A percentile compares a stretch with the other conserved stretches of the same genome.
These are phyloP conservation scores for Ophioninae sp. DNA, from an alignment of 2,888 invertebrate genomes.

Conservation along the genomic window DNA sequence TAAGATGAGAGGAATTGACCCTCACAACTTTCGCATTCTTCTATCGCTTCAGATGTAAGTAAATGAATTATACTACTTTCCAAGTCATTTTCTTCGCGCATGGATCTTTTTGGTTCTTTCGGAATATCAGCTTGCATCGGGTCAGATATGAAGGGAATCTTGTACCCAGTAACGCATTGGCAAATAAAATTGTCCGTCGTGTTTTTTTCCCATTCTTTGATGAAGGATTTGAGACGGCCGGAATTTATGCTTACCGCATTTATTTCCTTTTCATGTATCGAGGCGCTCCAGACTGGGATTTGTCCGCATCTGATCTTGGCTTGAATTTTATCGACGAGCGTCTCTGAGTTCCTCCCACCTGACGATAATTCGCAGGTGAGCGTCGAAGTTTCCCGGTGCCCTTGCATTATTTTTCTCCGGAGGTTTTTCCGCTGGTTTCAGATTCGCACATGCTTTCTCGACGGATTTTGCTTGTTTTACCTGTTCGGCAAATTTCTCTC, in stretches of 20 bases:
- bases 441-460: slow-evolving; percentile 12
- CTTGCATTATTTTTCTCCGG: slow-evolving; percentile 21
- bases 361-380: slow-evolving; percentile 28
- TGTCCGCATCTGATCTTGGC: not conserved
- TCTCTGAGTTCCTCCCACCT: slow-evolving; percentile 18
- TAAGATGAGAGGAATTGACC: slow-evolving; percentile 12
- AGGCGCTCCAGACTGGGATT: slow-evolving; percentile 8
- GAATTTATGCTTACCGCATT: slow-evolving; percentile 11
- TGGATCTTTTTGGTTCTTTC: not conserved
- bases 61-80: not conserved
- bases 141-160: not conserved
- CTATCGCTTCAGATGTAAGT: slow-evolving; percentile 4
- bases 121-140: slow-evolving; percentile 4
- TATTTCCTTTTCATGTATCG: slow-evolving; percentile 14
- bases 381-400: slow-evolving; percentile 27
- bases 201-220: slow-evolving; percentile 5
- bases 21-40: slow-evolving; percentile 14
- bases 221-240: slow-evolving; percentile 10
- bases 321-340: slow-evolving; percentile 8
- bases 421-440: not conserved
- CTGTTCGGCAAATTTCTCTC: slow-evolving; percentile 25
- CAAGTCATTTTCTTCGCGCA: not conserved
- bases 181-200: slow-evolving; percentile 10
- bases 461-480: slow-evolving; percentile 12
- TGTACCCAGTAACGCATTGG: slow-evolving; percentile 9